Evolutionary conservation across 2,888 invertebrate species (phyloP).

Genomic region (Limnephilus marmoratus): DNA sequence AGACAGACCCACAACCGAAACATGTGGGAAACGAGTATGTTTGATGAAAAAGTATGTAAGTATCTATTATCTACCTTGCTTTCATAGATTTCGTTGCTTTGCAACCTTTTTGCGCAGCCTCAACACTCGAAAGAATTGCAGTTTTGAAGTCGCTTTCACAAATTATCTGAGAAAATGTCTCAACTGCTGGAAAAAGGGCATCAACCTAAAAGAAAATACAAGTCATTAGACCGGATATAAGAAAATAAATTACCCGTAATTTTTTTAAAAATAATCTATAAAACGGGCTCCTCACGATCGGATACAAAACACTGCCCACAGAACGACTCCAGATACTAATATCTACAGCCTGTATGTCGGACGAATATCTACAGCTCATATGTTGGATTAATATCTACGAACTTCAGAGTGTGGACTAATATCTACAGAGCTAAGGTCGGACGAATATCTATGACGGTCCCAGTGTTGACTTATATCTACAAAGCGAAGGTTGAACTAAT

Average conservation of each 20-base stretch:
- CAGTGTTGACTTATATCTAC: no score
- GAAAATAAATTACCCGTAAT: not conserved
- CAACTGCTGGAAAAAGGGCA: conserved; percentile 75
- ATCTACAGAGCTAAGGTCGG: no score
- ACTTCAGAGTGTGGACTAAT: no score
- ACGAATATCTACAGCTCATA: no score
- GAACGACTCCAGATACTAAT: no score
- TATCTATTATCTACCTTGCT: conserved; percentile 72
- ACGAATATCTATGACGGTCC: no score
- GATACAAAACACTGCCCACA: not conserved
- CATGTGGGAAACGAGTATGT: no score
- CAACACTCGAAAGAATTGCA: conserved; percentile 70
- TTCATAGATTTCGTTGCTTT: conserved; percentile 76
- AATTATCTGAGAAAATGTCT: conserved; percentile 70
- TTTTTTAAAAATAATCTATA: not conserved
- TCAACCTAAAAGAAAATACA: conserved; percentile 74
- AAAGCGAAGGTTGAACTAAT: no score
- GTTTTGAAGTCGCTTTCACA: conserved; percentile 68
- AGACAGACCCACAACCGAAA: no score
- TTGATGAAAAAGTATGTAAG: no score
- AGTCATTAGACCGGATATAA: conserved; percentile 14
- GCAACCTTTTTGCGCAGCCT: conserved; percentile 74
- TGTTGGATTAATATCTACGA: no score
- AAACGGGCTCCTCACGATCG: not conserved
- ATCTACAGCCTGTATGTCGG: no score